These are phyloP conservation scores for Pygmarrhopalites habei DNA, from an alignment of 1,140 invertebrate genomes.

Conservation along the genomic window DNA sequence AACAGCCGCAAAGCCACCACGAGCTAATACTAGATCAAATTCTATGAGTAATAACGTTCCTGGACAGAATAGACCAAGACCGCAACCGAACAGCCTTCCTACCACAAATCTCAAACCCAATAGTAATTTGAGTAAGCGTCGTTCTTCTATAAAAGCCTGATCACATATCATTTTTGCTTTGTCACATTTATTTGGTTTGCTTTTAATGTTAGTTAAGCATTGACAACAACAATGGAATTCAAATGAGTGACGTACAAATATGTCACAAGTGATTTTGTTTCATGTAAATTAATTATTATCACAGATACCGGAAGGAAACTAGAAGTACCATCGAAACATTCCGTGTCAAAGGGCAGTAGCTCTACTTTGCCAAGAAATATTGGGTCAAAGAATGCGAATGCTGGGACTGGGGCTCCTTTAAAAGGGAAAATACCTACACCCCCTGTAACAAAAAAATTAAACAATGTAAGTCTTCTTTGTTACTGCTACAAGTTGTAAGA, in stretches of 20 bases:
- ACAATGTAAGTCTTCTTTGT: slow-evolving; percentile 3
- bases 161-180: too few relatives aligned
- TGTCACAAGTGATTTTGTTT: too few relatives aligned
- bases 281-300: slow-evolving; percentile 2
- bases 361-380: slow-evolving; percentile 74
- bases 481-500: too few relatives aligned
- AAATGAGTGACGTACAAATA: too few relatives aligned
- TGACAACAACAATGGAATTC: too few relatives aligned
- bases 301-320: slow-evolving; percentile 22
- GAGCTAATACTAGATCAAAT: not conserved
- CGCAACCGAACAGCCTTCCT: not conserved
- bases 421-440: slow-evolving; percentile 26
- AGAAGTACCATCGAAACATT: slow-evolving; percentile 17
- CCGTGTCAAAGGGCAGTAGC: slow-evolving; percentile 51
- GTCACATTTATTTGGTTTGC: too few relatives aligned
- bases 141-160: too few relatives aligned
- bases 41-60: not conserved
- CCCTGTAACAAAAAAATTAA: slow-evolving; percentile 25
- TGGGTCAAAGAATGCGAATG: slow-evolving; percentile 54
- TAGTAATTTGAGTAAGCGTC: too few relatives aligned
- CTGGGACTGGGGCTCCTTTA: not conserved
- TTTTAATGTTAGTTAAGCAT: too few relatives aligned
- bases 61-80: not conserved
- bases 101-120: too few relatives aligned
- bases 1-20: too few relatives aligned